Conservation (phyloP, 2,888 invertebrate genomes). For the Apoderus coryli region DNA sequence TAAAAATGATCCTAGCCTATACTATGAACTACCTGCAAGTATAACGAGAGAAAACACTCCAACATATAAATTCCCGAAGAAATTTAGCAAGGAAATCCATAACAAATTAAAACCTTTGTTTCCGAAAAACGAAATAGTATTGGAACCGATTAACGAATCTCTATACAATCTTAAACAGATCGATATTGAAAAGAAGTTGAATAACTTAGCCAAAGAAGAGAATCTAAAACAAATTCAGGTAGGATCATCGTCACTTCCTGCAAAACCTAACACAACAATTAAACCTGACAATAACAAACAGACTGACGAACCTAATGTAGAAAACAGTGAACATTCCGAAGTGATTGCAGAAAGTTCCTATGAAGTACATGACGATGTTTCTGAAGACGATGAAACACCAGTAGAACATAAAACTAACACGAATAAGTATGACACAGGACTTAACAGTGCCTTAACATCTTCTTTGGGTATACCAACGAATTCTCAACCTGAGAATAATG, state of each 20-base stretch:
- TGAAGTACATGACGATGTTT: constrained; percentile 6
- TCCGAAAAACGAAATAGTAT: constrained; percentile 35
- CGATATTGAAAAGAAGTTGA: constrained; percentile 26
- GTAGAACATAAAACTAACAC: constrained; percentile 11
- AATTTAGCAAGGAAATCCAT: constrained; percentile 37
- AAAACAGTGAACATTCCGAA: constrained; percentile 12
- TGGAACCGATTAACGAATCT: constrained; percentile 32
- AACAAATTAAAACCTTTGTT: constrained; percentile 27
- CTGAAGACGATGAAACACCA: constrained; percentile 14
- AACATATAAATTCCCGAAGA: constrained; percentile 43
- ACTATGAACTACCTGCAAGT: constrained; percentile 31
- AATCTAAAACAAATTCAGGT: constrained; percentile 34
- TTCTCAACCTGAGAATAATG: constrained; percentile 17
- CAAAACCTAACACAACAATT: background rate
- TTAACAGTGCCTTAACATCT: constrained; percentile 22
- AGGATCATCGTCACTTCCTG: background rate
- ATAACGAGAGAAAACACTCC: constrained; percentile 32
- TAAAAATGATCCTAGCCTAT: constrained; percentile 28
- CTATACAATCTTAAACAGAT: constrained; percentile 26
- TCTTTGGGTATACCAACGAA: constrained; percentile 22
- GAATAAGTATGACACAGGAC: constrained; percentile 19
- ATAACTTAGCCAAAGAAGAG: constrained; percentile 37
- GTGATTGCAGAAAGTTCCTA: constrained; percentile 10
- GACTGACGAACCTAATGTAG: background rate
- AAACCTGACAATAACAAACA: background rate